Evolutionary conservation across 2,888 invertebrate species (phyloP).

Genomic region (Ormia ochracea): DNA sequence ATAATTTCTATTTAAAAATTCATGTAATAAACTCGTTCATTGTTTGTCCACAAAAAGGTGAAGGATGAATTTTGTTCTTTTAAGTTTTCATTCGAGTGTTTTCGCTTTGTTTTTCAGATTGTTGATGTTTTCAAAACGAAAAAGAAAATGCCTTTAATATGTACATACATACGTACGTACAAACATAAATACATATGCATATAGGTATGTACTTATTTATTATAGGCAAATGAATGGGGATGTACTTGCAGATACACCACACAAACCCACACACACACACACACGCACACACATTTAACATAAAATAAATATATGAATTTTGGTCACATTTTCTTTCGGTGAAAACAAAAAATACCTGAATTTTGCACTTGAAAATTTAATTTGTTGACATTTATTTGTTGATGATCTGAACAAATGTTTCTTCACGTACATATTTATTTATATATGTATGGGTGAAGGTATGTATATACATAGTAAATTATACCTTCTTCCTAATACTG

Average conservation of each 20-base stretch:
- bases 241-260: too few species aligned
- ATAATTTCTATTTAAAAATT: conserved; percentile 42
- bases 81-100: neutral
- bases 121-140: neutral
- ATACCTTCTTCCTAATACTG: too few species aligned
- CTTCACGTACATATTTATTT: too few species aligned
- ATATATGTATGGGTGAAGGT: too few species aligned
- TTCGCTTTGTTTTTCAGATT: neutral
- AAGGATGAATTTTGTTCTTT: conserved; percentile 59
- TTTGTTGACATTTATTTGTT: conserved; percentile 52
- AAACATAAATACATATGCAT: neutral
- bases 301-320: neutral
- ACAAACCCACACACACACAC: neutral
- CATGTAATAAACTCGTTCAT: conserved; percentile 48
- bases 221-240: too few species aligned
- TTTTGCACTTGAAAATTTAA: conserved; percentile 61
- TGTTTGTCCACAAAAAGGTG: conserved; percentile 58
- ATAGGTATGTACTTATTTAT: too few species aligned
- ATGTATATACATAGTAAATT: too few species aligned
- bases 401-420: conserved; percentile 3
- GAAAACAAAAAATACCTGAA: conserved; percentile 41
- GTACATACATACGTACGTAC: neutral
- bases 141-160: conserved; percentile 25
- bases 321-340: neutral
- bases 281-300: neutral